phyloP scores from a whole-genome alignment of 1,140 invertebrate genomes.

The Drosophila miranda region DNA sequence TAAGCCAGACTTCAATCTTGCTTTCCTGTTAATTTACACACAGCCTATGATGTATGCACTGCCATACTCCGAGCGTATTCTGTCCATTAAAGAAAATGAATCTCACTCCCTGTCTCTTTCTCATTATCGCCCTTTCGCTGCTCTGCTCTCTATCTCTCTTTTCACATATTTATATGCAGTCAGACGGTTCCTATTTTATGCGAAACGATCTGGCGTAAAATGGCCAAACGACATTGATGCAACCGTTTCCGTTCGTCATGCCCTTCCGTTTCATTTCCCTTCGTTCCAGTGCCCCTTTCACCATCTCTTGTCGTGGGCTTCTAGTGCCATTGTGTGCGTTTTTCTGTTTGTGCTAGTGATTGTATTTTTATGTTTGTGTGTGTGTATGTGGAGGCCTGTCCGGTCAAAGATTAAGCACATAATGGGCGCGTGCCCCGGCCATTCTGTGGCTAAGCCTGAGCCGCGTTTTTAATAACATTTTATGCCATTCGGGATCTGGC shows the following conservation, averaged over 20 bases:
- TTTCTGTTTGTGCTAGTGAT: conserved; percentile 8
- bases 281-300: background rate
- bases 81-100: conserved; percentile 13
- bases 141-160: background rate
- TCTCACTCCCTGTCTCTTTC: background rate
- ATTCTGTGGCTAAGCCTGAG: conserved; percentile 24
- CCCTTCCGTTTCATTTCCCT: conserved; percentile 10
- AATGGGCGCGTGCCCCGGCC: conserved; percentile 44
- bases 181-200: conserved; percentile 6
- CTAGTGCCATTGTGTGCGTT: conserved; percentile 35
- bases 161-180: conserved; percentile 12
- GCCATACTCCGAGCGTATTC: background rate
- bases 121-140: conserved; percentile 3
- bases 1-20: background rate
- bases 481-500: conserved; percentile 46
- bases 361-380: conserved; percentile 3
- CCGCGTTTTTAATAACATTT: conserved; percentile 71
- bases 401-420: conserved; percentile 69
- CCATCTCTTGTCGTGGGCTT: conserved; percentile 6
- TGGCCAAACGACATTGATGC: conserved; percentile 42
- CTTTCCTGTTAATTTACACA: background rate
- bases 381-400: conserved; percentile 32
- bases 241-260: conserved; percentile 27
- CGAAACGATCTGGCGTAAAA: conserved; percentile 27
- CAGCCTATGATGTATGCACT: background rate